These are phyloP conservation scores for Poecile montanus DNA, from an alignment of 2,797 vertebrate species.

Conservation along the genomic window DNA sequence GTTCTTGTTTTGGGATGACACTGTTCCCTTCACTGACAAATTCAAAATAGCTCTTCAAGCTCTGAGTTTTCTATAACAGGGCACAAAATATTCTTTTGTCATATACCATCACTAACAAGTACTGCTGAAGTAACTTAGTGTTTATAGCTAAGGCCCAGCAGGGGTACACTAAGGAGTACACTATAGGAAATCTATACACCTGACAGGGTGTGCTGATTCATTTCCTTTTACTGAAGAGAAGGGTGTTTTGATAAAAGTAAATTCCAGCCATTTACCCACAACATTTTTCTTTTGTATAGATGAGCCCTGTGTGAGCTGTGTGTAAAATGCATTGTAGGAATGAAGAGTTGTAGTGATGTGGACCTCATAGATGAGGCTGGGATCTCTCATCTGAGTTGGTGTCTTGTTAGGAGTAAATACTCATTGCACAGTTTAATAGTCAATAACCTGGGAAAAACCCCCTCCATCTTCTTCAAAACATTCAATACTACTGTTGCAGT, in stretches of 20 bases:
- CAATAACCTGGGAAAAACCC: neutral
- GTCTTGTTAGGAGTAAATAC: neutral
- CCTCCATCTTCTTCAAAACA: neutral
- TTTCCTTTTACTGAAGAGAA: neutral
- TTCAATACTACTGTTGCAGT: neutral
- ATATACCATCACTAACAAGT: neutral
- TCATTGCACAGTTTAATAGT: neutral
- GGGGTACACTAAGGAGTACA: neutral
- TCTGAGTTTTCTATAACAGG: neutral
- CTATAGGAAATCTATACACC: neutral
- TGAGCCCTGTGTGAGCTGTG: neutral
- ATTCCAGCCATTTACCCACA: neutral
- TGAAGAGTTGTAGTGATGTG: neutral
- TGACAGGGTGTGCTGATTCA: neutral
- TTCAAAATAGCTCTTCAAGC: neutral
- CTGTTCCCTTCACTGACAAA: neutral
- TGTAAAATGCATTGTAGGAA: neutral
- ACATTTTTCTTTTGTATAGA: neutral
- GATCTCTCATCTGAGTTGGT: neutral
- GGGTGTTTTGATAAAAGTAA: neutral
- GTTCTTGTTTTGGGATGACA: neutral
- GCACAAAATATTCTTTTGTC: neutral
- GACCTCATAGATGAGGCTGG: neutral
- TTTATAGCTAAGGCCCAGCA: neutral
- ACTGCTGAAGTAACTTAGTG: neutral